Evolutionary conservation across 37 sponge, comb jelly and placozoan species (phyloP).

Genomic region (Oopsacas minuta): DNA sequence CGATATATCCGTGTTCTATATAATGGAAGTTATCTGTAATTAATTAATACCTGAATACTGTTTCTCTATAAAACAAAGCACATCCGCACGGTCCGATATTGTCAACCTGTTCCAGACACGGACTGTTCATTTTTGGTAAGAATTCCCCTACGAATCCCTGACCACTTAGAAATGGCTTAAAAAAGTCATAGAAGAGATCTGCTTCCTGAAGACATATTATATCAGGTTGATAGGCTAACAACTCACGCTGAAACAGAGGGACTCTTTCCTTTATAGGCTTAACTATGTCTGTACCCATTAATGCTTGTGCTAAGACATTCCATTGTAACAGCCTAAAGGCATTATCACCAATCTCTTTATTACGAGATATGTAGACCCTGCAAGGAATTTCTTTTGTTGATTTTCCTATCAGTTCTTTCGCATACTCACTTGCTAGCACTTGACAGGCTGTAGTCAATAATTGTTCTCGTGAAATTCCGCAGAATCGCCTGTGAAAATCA

Average conservation of each 20-base stretch:
- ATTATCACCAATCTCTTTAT: not conserved
- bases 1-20: no score
- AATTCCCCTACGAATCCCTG: conserved; percentile 39
- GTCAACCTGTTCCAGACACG: conserved; percentile 25
- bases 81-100: conserved; percentile 70
- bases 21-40: no score
- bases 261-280: not conserved
- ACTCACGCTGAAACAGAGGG: conserved; percentile 24
- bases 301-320: conserved; percentile 5
- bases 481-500: not conserved
- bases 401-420: not conserved
- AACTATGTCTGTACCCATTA: not conserved
- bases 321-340: not conserved
- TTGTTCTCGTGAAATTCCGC: not conserved
- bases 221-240: conserved; percentile 36
- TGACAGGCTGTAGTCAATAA: not conserved
- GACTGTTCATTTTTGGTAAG: conserved; percentile 32
- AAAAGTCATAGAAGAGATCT: conserved; percentile 48
- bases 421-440: not conserved
- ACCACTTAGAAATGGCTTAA: conserved; percentile 29
- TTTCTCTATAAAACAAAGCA: conserved; percentile 42
- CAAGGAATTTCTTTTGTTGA: not conserved
- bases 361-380: not conserved
- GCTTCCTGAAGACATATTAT: conserved; percentile 58
- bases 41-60: conserved; percentile 3